These are phyloP conservation scores for Chauna torquata DNA, from an alignment of 2,113 vertebrate genomes.

Conservation along the genomic window DNA sequence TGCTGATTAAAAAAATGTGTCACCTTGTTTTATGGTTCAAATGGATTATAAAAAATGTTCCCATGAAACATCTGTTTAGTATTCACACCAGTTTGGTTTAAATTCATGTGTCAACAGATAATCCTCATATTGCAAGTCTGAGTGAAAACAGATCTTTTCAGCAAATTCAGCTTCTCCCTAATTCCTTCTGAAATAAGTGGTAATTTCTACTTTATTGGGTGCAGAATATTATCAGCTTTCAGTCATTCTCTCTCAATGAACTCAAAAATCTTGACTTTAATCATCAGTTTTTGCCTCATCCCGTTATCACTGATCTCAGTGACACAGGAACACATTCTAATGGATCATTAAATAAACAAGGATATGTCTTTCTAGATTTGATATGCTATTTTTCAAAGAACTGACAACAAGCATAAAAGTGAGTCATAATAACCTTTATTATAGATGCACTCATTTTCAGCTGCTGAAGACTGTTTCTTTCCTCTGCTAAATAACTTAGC, in stretches of 20 bases:
- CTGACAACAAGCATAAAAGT: neutral
- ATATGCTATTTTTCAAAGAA: neutral
- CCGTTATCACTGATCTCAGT: neutral
- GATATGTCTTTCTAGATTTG: neutral
- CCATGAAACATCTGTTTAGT: slow-evolving; percentile 19
- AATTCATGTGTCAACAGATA: slow-evolving; percentile 15
- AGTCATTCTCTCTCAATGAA: neutral
- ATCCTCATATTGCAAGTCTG: neutral
- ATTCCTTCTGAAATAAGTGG: neutral
- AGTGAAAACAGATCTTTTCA: slow-evolving; percentile 21
- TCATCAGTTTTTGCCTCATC: neutral
- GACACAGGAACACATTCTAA: neutral
- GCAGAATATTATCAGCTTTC: neutral
- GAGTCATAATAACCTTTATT: neutral
- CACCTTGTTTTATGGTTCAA: slow-evolving; percentile 8
- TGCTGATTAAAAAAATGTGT: neutral
- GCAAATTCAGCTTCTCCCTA: neutral
- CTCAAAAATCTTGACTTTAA: neutral
- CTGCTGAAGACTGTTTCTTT: neutral
- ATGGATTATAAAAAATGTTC: neutral
- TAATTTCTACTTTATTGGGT: neutral
- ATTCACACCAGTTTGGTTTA: slow-evolving; percentile 16
- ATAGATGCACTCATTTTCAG: neutral
- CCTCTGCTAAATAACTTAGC: neutral
- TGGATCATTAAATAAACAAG: neutral